Base-by-base conservation (phyloP, 2,113 vertebrate genomes). In the Sitta europaea region DNA sequence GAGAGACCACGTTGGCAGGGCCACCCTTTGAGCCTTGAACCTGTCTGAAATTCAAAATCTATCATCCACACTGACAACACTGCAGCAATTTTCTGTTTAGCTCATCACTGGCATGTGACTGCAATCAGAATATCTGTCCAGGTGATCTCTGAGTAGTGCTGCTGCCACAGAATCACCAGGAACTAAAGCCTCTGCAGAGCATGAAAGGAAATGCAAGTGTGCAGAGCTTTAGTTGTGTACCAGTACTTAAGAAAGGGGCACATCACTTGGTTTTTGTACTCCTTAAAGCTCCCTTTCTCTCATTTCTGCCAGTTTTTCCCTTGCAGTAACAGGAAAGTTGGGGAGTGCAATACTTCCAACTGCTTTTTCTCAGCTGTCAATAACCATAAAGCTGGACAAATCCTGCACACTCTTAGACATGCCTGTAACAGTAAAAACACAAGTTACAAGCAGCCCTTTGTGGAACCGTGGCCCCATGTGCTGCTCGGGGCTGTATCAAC, bases 321-420 rank as follows among this genome's bases (percentile, higher is more conserved):
- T 71, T 67, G 38, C 65, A 66, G 38, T 38, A 66, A 42, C 54
- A 35, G 53, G 74, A 85, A 76, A 21, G 14, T 1, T 50, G 59
- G 18, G 18, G 29, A 91, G 38, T 7, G 10, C 28, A 81, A 36
- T 17, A 76, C 10, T 68, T 68, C 23, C 23, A 67, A n/a, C 31
- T 43, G 47, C 47, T 77, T 88, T 73, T 72, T 18, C 70, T 83
- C 35, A 91, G 29, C 40, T 87, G 73, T 81, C 80, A 91, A 48
- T 68, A 91, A 79, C n/a, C 68, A 83, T 59, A 68, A 81, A 91
- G 65, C 31, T 65, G 53, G 33, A 94, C 73, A 91, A 87, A 91
- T 55, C 55, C 35, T 55, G 55, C 53, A 77, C 67, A 85, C 80
- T 43, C 65, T 73, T 18, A 51, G 74, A 80, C 24, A 77, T 63